Evolutionary conservation across 2,888 invertebrate genomes (phyloP).

Genomic region (Digitonthophagus gazella): DNA sequence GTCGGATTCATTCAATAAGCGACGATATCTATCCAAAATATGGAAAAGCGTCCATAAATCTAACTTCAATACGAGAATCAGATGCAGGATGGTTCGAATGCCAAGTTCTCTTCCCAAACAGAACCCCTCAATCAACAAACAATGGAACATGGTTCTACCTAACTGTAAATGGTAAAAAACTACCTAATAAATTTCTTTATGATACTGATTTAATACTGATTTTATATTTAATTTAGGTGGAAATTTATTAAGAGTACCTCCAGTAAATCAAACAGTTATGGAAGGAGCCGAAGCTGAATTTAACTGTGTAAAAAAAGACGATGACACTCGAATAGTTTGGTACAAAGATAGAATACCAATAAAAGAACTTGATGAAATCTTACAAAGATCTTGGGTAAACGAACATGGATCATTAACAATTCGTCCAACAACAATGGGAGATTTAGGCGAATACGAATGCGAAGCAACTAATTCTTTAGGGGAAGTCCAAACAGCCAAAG

Average conservation of each 20-base stretch:
- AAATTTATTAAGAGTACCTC: slow-evolving; percentile 82
- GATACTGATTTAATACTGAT: background rate
- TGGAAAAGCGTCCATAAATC: slow-evolving; percentile 74
- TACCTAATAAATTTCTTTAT: background rate
- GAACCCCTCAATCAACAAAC: slow-evolving; percentile 77
- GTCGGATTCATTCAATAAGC: slow-evolving; percentile 67
- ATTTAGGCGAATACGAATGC: slow-evolving; percentile 86
- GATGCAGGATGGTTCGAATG: slow-evolving; percentile 94
- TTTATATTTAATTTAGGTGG: slow-evolving; percentile 61
- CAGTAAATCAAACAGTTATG: slow-evolving; percentile 82
- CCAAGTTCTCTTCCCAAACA: slow-evolving; percentile 81
- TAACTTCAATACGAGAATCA: slow-evolving; percentile 81
- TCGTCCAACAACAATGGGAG: slow-evolving; percentile 73
- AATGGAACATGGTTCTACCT: slow-evolving; percentile 91
- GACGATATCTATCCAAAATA: slow-evolving; percentile 55
- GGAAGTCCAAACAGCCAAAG: slow-evolving; percentile 75
- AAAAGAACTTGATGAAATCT: slow-evolving; percentile 61
- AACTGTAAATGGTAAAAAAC: slow-evolving; percentile 73
- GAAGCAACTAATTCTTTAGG: slow-evolving; percentile 73
- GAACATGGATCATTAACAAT: slow-evolving; percentile 80
- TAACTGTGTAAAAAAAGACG: slow-evolving; percentile 77
- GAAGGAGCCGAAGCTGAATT: slow-evolving; percentile 82
- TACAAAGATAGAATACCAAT: slow-evolving; percentile 67
- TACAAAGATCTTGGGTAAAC: slow-evolving; percentile 61
- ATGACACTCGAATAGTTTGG: slow-evolving; percentile 62